phyloP scores from a whole-genome alignment of 2,797 vertebrate genomes.

The Lateolabrax maculatus region DNA sequence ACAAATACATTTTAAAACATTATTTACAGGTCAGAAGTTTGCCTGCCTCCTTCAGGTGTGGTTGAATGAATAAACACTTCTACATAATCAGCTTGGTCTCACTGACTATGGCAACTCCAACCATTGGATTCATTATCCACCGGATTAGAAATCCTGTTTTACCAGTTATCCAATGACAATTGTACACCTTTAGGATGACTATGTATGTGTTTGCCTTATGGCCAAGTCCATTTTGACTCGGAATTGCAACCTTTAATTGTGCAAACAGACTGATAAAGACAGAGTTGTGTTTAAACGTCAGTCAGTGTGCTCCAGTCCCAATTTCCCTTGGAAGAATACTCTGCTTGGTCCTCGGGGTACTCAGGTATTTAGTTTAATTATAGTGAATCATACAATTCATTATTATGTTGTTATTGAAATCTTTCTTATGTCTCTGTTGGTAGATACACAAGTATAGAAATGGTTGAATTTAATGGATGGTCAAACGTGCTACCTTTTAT shows the following conservation, averaged over 20 bases:
- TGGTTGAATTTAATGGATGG: not conserved
- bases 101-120: no score
- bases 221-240: no score
- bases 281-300: no score
- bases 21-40: not conserved
- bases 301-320: no score
- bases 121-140: no score
- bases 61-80: conserved; percentile 16
- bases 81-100: not conserved
- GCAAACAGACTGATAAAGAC: no score
- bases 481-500: not conserved
- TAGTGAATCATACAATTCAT: not conserved
- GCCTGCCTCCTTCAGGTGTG: not conserved
- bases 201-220: no score
- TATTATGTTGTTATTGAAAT: not conserved
- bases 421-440: not conserved
- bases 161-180: no score
- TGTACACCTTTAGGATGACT: no score
- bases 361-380: not conserved
- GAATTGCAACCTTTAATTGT: no score
- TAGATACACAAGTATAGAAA: not conserved
- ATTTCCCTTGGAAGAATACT: no score
- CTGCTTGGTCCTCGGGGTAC: not conserved
- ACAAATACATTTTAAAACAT: conserved; percentile 11
- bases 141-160: no score